Conservation (phyloP, 2,888 invertebrate species). For the Metellina segmentata region DNA sequence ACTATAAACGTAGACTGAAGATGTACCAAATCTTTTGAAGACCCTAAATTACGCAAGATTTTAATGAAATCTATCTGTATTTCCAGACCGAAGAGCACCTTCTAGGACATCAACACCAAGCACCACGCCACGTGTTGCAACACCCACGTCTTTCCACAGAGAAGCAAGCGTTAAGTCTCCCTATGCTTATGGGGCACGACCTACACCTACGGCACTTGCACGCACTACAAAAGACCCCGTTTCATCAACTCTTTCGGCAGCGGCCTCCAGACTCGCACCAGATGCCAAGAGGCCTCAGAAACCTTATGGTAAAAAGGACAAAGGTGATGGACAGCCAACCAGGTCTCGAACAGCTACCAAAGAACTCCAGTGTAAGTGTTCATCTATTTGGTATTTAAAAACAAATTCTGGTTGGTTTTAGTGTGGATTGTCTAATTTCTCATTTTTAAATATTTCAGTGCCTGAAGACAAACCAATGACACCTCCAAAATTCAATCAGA, state of each 20-base stretch:
- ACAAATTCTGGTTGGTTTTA: not conserved
- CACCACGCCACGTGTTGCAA: constrained; percentile 54
- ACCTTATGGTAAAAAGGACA: constrained; percentile 76
- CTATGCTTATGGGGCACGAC: not conserved
- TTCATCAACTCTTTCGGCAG: constrained; percentile 63
- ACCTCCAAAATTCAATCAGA: constrained; percentile 90
- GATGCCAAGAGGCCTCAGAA: constrained; percentile 71
- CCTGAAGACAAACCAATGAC: constrained; percentile 94
- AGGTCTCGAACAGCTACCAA: constrained; percentile 90
- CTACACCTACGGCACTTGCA: not conserved
- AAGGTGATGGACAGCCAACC: constrained; percentile 52
- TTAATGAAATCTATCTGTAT: too few species aligned
- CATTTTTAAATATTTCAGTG: constrained; percentile 81
- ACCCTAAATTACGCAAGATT: too few species aligned
- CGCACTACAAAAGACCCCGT: constrained; percentile 41
- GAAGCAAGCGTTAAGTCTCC: constrained; percentile 19
- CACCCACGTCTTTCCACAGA: constrained; percentile 62
- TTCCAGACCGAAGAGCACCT: constrained; percentile 60
- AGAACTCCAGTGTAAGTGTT: constrained; percentile 88
- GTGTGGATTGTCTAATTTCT: not conserved
- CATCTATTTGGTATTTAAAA: too few species aligned
- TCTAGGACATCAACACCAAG: constrained; percentile 58
- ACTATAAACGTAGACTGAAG: too few species aligned
- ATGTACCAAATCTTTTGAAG: too few species aligned
- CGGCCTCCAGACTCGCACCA: constrained; percentile 80